phyloP scores from a whole-genome alignment of 2,113 vertebrate species.

The Alligator sinensis region DNA sequence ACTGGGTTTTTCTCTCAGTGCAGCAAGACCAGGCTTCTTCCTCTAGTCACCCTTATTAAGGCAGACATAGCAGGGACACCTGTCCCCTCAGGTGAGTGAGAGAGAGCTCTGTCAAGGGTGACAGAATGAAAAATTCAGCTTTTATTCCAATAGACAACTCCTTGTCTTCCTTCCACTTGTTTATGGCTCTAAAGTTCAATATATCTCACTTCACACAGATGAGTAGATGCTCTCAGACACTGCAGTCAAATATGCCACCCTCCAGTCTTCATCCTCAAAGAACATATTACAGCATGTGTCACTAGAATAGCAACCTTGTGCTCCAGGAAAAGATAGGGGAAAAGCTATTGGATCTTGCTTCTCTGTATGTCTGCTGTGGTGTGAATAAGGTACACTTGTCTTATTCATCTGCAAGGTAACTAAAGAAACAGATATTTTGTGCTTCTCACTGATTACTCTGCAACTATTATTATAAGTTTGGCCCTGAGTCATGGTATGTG shows the following conservation, averaged over 20 bases:
- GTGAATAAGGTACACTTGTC: background rate
- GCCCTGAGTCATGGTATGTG: too few relatives aligned
- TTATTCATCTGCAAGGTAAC: background rate
- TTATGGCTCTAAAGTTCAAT: conserved; percentile 12
- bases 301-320: background rate
- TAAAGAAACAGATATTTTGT: background rate
- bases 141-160: conserved; percentile 11
- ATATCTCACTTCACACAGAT: conserved; percentile 5
- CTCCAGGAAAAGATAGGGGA: background rate
- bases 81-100: conserved; percentile 30
- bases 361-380: background rate
- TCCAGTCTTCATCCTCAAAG: conserved; percentile 18
- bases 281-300: background rate
- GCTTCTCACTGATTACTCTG: background rate
- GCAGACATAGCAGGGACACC: background rate
- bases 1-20: conserved; percentile 24
- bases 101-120: conserved; percentile 6
- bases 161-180: conserved; percentile 24
- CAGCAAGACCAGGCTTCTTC: background rate
- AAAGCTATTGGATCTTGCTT: background rate
- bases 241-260: background rate
- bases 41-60: conserved; percentile 18
- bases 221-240: background rate
- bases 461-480: background rate
- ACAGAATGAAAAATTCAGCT: conserved; percentile 13